These are phyloP conservation scores for Marmota monax DNA, from an alignment of 2,113 vertebrate species.

Conservation along the genomic window DNA sequence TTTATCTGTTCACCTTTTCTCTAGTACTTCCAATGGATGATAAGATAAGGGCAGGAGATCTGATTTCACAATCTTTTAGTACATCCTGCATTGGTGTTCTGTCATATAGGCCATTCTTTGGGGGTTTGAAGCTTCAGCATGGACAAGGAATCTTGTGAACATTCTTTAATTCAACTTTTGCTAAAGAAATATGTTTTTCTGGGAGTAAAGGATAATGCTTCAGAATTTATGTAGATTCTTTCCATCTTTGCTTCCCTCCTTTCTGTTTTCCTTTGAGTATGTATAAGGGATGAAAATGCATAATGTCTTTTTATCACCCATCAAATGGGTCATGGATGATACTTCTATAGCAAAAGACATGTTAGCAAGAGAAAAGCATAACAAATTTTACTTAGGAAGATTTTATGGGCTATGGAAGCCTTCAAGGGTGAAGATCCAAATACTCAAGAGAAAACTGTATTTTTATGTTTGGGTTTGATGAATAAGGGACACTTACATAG, in stretches of 20 bases:
- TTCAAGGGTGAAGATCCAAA: neutral
- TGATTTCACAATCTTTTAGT: neutral
- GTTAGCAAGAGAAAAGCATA: neutral
- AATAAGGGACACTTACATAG: neutral
- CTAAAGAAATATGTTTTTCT: conserved; percentile 36
- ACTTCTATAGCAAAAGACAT: neutral
- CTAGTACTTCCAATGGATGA: neutral
- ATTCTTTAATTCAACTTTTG: conserved; percentile 5
- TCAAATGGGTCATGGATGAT: neutral
- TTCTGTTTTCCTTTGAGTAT: neutral
- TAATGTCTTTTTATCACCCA: neutral
- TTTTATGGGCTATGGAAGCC: neutral
- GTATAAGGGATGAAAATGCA: neutral
- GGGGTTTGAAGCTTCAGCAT: neutral
- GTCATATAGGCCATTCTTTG: neutral
- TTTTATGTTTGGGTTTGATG: neutral
- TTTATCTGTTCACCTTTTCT: conserved; percentile 11
- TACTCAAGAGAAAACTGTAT: neutral
- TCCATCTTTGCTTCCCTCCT: neutral
- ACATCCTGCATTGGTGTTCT: neutral
- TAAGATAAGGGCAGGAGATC: neutral
- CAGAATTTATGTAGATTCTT: neutral
- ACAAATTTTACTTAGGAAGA: neutral
- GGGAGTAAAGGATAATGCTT: neutral
- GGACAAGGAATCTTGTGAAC: neutral